Percentiles rank a stretch among this genome's conserved stretches.
Evolutionary conservation across 2,113 vertebrate genomes (phyloP).

Genomic region (Bufo bufo): DNA sequence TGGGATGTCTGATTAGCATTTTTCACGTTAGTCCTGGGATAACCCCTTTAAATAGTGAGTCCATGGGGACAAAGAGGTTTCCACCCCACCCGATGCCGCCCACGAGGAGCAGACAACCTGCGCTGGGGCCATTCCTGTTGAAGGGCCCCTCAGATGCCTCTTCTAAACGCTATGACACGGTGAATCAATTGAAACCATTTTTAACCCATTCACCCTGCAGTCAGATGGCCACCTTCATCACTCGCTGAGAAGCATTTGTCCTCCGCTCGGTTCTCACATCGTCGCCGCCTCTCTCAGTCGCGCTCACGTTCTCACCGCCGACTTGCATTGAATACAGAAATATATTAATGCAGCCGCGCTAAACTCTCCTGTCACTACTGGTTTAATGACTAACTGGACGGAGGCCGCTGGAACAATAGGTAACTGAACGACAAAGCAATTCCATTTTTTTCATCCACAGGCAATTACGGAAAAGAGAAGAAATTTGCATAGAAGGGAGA

Average conservation of each 20-base stretch:
- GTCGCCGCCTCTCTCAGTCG: background rate
- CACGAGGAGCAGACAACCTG: background rate
- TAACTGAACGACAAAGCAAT: constrained; percentile 10
- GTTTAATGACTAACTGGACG: constrained; percentile 28
- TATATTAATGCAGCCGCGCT: constrained; percentile 30
- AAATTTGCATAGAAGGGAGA: background rate
- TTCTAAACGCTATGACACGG: background rate
- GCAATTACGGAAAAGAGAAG: constrained; percentile 9
- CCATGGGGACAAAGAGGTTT: no score
- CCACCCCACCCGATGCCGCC: background rate
- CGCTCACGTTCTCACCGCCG: background rate
- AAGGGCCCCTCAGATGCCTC: no score
- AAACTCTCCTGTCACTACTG: constrained; percentile 33
- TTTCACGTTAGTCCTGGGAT: no score
- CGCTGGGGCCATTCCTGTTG: background rate
- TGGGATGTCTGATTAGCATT: background rate
- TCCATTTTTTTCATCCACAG: background rate
- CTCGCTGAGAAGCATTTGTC: background rate
- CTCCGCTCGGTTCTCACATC: background rate
- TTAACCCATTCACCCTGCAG: background rate
- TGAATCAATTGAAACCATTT: background rate
- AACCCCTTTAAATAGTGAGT: no score
- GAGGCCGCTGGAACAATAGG: constrained; percentile 13
- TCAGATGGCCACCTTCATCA: no score
- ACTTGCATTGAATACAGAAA: background rate